Evolutionary conservation across 1,140 invertebrate species (phyloP), one percentile per base, ranked within the genome.

Genomic region (Druon quercuslanigerum): DNA sequence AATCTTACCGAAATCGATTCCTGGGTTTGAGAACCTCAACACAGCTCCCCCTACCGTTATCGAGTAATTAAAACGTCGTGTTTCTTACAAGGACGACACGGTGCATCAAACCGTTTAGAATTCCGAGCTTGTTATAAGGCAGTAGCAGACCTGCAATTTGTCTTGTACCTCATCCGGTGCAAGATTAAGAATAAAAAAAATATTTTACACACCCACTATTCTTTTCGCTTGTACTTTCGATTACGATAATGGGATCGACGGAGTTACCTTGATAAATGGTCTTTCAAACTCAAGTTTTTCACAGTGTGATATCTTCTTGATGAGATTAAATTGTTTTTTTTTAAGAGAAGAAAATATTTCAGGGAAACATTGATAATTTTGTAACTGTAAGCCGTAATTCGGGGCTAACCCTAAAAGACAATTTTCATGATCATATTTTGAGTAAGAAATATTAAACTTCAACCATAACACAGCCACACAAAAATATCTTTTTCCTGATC

Each of bases 21-120:
- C 77, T 52, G 20, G 33, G 77, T 80, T 85, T 86, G 83, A 86
- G 80, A 83, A 72, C 82, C 84, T 79, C 83, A 79, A 80, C 76
- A 72, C 33, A 33, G 20, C 20, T 79, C 25, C 75, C 76, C 75
- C 76, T 80, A 82, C 79, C 79, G 82, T 83, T 84, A 84, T 78
- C 80, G 70, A 81, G 82, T 84, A 86, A 86, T 86, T 86, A 86
- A 86, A 86, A 84, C 79, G 83, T 84, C 83, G 50, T 25, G 16
- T 51, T 82, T 76, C 73, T 78, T 79, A 77, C 82, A 82, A 79
- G 81, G 82, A 86, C 81, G 83, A 80, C 79, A 83, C 82, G 83
- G 83, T 84, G 80, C 80, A 84, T 84, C 83, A 84, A 84, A 84
- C 81, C 81, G 81, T 78, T 84, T 82, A 81, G 80, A 81, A 82